Base-by-base conservation (phyloP, 2,888 invertebrate genomes). In the Leptopilina drosophilae region DNA sequence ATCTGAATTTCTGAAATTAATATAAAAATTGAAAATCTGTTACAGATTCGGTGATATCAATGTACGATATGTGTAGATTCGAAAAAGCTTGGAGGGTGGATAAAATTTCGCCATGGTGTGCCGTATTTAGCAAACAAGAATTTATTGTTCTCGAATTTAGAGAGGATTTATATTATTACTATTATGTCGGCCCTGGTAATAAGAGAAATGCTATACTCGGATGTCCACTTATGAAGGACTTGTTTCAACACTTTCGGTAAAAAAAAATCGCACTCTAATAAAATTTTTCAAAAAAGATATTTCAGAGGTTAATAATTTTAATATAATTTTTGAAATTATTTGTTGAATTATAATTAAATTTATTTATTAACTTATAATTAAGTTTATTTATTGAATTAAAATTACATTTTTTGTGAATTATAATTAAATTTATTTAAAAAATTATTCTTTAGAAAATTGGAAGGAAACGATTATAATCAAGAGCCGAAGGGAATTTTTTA, bases 41-140 rank as follows among this genome's bases (percentile, higher is more conserved):
- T 78, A 89, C 92, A 79, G 92, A 93, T 0, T 92, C 94, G 8
- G 92, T 97, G 12, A 89, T 93, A 76, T 92, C 94, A 67, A 95
- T 97, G 92, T 97, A 95, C 88, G 95, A 96, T 83, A 95, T 96
- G 93, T 97, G 97, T 87, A 94, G 96, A 1, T 96, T 95, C 90
- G 95, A 96, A 86, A 96, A 96, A 89, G 95, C 97, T 0, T 96
- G 96, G 96, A 94, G 94, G 76, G 93, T 95, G 88, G 93, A 84
- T 89, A 93, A 87, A 92, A 93, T 87, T 49, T 96, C 96, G 1
- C 93, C 96, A 0, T 97, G 97, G 97, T 97, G 97, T 88, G 94
- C 95, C 42, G 94, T 94, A 0, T 97, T 97, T 89, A 94, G 94
- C 46, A 94, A 93, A 80, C 94, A 94, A n/a, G 96, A 97, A 85